Evolutionary conservation across 2,888 invertebrate genomes (phyloP).

Genomic region (Philhelius pedissequus): DNA sequence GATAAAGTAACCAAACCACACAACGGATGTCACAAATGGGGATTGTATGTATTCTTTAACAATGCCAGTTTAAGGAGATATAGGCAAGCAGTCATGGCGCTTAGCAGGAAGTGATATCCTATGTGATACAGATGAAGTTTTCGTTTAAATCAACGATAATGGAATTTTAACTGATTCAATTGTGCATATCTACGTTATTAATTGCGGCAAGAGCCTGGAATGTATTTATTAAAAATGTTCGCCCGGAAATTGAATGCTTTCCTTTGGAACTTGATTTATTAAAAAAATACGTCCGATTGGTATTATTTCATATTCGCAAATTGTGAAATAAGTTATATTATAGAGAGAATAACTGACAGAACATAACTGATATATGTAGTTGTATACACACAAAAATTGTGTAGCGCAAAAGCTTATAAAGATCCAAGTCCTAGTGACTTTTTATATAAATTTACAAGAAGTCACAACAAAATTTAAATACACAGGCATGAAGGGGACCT

Average conservation of each 20-base stretch:
- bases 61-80: background rate
- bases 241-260: background rate
- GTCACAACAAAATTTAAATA: too few species aligned
- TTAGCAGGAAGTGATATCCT: background rate
- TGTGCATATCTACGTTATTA: background rate
- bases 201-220: background rate
- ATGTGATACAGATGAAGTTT: background rate
- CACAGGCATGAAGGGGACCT: too few species aligned
- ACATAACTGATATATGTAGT: too few species aligned
- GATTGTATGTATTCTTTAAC: background rate
- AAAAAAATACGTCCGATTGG: too few species aligned
- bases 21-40: background rate
- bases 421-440: too few species aligned
- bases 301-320: too few species aligned
- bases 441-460: too few species aligned
- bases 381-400: too few species aligned
- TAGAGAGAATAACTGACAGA: too few species aligned
- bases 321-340: too few species aligned
- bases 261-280: too few species aligned
- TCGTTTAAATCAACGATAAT: background rate
- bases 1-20: constrained; percentile 5
- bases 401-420: too few species aligned
- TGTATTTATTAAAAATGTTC: background rate
- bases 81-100: background rate
- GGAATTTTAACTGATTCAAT: background rate